Base-by-base conservation (phyloP, 1,140 invertebrate species). In the Bombus sibiricus region DNA sequence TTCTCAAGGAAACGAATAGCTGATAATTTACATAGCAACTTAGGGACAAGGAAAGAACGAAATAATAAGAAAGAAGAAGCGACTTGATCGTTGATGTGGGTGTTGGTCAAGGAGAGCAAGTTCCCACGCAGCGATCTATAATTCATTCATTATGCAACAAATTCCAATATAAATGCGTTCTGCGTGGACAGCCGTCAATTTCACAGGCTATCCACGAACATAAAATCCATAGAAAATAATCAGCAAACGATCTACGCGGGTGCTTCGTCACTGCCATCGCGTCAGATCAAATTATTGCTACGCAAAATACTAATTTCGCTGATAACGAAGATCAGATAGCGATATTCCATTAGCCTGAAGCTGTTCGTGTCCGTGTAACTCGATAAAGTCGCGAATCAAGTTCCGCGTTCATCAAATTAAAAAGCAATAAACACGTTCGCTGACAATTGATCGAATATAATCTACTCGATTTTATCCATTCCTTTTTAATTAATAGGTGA, bases 291-390 rank as follows among this genome's bases (percentile, higher is more conserved):
- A 47, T 82, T 64, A 47, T 82, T 32, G 81, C 13, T 62, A n/a
- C 6, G 13, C 57, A n/a, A 66, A 47, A 73, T 72, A 57, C 32
- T 82, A 82, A 82, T 82, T 82, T 28, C 71, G 10, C 15, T 9
- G 57, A 34, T 41, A 75, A 37, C 25, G 81, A 82, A 64, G 72
- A 75, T 82, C 81, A 66, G 57, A 82, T 82, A 71, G 34, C 69
- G 53, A 25, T 71, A n/a, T 73, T 62, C 71, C 39, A 74, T 74
- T 82, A 74, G 5, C n/a, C n/a, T 3, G 80, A 15, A 41, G 53
- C 28, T 59, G 10, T 43, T 74, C n/a, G 80, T 64, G 57, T 43
- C 34, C n/a, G 32, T 12, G 25, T n/a, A 82, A 74, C 12, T 32
- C 39, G 53, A 74, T 74, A 15, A 73, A 62, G 53, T 47, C 80